Conservation (phyloP, 30 jellyfish, hydroid and myxozoan genomes). For the Aurelia sp. region DNA sequence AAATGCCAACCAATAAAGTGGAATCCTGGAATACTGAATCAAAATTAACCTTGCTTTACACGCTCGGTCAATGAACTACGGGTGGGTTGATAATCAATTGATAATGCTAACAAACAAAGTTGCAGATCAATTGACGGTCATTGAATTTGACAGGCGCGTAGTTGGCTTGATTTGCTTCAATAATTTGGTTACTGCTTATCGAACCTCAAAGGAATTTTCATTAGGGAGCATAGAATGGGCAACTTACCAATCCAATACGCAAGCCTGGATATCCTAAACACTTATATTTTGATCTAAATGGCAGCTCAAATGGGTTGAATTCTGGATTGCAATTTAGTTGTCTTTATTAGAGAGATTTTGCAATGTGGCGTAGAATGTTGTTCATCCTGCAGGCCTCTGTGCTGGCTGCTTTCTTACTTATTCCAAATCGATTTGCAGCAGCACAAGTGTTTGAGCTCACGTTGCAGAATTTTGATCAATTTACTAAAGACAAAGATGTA, state of each 20-base stretch:
- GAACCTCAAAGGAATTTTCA: slow-evolving; percentile 68
- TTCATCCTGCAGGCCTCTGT: not conserved
- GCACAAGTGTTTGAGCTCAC: slow-evolving; percentile 89
- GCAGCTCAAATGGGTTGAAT: slow-evolving; percentile 35
- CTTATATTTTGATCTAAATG: not conserved
- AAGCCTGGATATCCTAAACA: not conserved
- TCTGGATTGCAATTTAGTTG: not conserved
- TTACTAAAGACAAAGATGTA: slow-evolving; percentile 95
- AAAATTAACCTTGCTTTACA: not conserved
- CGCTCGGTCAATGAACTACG: slow-evolving; percentile 28
- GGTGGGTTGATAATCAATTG: slow-evolving; percentile 60
- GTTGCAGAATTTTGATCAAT: slow-evolving; percentile 81
- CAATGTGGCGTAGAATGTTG: slow-evolving; percentile 18
- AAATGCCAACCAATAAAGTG: not conserved
- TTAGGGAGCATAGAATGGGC: not conserved
- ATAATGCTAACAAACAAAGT: slow-evolving; percentile 18
- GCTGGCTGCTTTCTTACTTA: not conserved
- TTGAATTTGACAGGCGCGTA: slow-evolving; percentile 71
- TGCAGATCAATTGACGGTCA: slow-evolving; percentile 32
- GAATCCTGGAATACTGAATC: not conserved
- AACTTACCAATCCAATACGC: not conserved
- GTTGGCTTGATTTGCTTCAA: slow-evolving; percentile 61
- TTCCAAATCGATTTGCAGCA: slow-evolving; percentile 22
- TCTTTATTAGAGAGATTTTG: not conserved
- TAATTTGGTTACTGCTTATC: slow-evolving; percentile 82